Conservation (phyloP, 2,113 vertebrate genomes). For the Polypterus bichir region DNA sequence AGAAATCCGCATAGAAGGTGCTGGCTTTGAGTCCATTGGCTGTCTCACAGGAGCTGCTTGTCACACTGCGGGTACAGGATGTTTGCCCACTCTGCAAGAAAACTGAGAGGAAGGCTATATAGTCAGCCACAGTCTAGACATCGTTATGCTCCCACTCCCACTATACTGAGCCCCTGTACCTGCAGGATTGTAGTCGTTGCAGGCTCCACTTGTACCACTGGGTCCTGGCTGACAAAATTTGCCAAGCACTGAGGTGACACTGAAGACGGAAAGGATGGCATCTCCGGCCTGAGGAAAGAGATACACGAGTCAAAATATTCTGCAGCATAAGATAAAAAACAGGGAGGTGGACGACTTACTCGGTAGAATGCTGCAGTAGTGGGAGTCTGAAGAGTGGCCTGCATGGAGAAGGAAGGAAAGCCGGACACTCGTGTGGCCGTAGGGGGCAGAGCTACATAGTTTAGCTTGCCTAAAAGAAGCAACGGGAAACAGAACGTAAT, state of each 20-base stretch:
- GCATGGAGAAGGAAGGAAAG: conserved; percentile 35
- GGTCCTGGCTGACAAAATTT: conserved; percentile 44
- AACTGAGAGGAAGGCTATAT: conserved; percentile 24
- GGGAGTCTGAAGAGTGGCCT: conserved; percentile 5
- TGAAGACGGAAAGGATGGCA: conserved; percentile 42
- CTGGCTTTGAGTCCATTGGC: conserved; percentile 34
- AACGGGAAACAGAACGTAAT: neutral
- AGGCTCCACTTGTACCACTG: conserved; percentile 24
- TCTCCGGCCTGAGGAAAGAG: conserved; percentile 42
- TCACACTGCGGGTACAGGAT: conserved; percentile 40
- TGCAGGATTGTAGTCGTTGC: conserved; percentile 45
- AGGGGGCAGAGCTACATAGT: conserved; percentile 8
- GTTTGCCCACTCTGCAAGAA: conserved; percentile 43
- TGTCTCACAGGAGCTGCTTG: conserved; percentile 31
- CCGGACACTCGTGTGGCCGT: conserved; percentile 11
- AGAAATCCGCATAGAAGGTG: conserved; percentile 38
- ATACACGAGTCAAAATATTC: neutral
- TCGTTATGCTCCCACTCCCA: neutral
- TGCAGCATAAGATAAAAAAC: neutral
- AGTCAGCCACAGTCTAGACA: neutral
- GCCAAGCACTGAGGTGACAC: conserved; percentile 24
- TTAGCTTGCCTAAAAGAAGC: conserved; percentile 15
- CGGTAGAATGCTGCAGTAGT: conserved; percentile 40
- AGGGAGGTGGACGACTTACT: conserved; percentile 24
- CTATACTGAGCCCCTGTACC: conserved; percentile 29